Conservation (phyloP, 1,140 invertebrate species). For the Melanaphis sacchari region DNA sequence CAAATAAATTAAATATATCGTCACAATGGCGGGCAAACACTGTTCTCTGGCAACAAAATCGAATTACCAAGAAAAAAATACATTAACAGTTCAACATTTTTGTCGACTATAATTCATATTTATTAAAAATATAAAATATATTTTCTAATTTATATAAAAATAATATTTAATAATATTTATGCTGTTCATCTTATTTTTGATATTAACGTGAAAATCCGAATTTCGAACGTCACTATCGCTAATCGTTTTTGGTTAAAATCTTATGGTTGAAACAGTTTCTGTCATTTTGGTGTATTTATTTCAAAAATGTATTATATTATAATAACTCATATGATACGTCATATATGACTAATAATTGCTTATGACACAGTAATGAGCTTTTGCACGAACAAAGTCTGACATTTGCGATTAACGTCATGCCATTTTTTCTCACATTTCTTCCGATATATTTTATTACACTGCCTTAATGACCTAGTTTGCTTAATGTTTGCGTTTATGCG, state of each 20-base stretch:
- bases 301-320: constrained; percentile 1
- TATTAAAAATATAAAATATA: background rate
- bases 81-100: background rate
- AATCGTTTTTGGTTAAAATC: background rate
- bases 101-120: background rate
- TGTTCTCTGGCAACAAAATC: background rate
- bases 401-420: constrained; percentile 38
- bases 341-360: background rate
- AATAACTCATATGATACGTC: background rate
- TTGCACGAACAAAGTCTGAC: constrained; percentile 49
- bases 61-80: background rate
- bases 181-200: background rate
- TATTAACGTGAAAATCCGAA: background rate
- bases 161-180: background rate
- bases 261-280: background rate
- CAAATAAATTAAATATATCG: constrained; percentile 15
- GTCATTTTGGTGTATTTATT: background rate
- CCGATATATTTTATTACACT: background rate
- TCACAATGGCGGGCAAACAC: background rate
- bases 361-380: constrained; percentile 37
- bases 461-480: constrained; percentile 48
- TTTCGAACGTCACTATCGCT: background rate
- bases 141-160: background rate
- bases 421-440: constrained; percentile 23
- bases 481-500: constrained; percentile 46